These are phyloP conservation scores for Heliconius sara DNA, from an alignment of 2,888 invertebrate species.

Conservation along the genomic window DNA sequence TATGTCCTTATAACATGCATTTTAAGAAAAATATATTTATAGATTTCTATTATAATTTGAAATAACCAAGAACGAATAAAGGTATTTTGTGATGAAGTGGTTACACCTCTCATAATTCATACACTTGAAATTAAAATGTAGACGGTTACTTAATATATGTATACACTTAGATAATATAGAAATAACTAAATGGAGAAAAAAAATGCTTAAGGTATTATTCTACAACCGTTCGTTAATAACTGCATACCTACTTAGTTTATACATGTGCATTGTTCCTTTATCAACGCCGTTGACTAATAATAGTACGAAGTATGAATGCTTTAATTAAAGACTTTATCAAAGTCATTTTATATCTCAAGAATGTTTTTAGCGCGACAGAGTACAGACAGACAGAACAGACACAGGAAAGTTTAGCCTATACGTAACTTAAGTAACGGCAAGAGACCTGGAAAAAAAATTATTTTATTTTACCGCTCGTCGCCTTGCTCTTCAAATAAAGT, in stretches of 20 bases:
- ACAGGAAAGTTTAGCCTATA: neutral
- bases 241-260: neutral
- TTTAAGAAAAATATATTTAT: neutral
- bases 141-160: neutral
- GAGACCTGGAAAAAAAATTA: conserved; percentile 26
- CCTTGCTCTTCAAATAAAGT: conserved; percentile 49
- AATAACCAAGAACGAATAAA: neutral
- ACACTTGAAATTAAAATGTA: conserved; percentile 18
- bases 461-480: conserved; percentile 53
- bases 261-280: conserved; percentile 58
- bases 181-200: neutral
- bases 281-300: conserved; percentile 50
- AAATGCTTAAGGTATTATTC: neutral
- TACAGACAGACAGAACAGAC: neutral
- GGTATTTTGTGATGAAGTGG: neutral
- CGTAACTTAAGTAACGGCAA: neutral
- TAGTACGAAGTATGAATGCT: conserved; percentile 50
- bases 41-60: neutral
- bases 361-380: conserved; percentile 7
- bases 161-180: neutral
- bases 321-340: conserved; percentile 51
- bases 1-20: neutral
- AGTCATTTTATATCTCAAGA: conserved; percentile 45
- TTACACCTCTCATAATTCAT: neutral
- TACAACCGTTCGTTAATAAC: conserved; percentile 1